Base-by-base conservation (phyloP, 2,888 invertebrate species). In the Argynnis bischoffii region DNA sequence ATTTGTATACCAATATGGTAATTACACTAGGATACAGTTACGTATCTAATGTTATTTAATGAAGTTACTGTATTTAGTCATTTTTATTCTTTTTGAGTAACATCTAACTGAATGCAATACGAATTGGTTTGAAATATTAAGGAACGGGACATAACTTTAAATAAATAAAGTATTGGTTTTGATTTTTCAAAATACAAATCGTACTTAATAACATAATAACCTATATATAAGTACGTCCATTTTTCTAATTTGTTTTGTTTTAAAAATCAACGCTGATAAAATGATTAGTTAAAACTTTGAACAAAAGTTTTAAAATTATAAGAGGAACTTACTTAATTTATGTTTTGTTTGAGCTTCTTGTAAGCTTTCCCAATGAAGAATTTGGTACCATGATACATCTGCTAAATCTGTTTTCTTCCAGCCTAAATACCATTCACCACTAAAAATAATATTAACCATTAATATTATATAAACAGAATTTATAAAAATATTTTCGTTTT, bases 341-440 rank as follows among this genome's bases (percentile, higher is more conserved):
- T 99, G 99, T 92, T 99, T 99, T 84, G 96, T 97, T 86, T 98
- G 98, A 51, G 99, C 98, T 89, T 99, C 99, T 78, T 97, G 94
- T 86, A 99, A 95, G 89, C 98, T 97, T 78, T 99, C 98, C 95
- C 99, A 99, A 83, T 99, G 99, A 74, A 99, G 94, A 74, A 99
- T 94, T 86, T 98, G 97, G 87, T 99, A 99, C 99, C 99, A 99
- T 18, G 99, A 99, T 55, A 97, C 95, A 70, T 98, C 98, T 80
- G 96, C 95, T 65, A 99, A 94, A 81, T 98, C 97, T n/a, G 95
- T 94, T 84, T 97, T 96, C 77, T 95, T 95, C 93, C 97, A 98
- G 71, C 99, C 99, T 89, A 99, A 94, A 89, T 99, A 98, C 94
- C 98, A 98, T 93, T 99, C 98, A 64, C 98, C 99, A 84, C 99